phyloP scores from a whole-genome alignment of 2,888 invertebrate genomes.

The Brenthis hecate region DNA sequence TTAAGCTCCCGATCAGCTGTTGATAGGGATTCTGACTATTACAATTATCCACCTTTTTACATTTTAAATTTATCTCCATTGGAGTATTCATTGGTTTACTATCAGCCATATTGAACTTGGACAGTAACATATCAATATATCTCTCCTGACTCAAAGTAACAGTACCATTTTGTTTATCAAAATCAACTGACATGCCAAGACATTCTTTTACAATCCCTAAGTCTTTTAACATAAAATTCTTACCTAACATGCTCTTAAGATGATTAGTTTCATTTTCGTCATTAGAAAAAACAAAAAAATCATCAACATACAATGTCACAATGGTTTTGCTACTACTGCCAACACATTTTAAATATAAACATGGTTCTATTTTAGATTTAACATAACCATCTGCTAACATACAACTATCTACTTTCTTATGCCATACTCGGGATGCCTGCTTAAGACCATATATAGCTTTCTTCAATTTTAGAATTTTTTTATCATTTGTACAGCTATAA shows the following conservation, averaged over 20 bases:
- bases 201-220: slow-evolving; percentile 21
- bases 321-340: slow-evolving; percentile 12
- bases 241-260: slow-evolving; percentile 9
- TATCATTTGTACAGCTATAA: neutral
- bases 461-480: neutral
- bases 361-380: slow-evolving; percentile 19
- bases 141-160: neutral
- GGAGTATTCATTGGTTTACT: slow-evolving; percentile 40
- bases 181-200: slow-evolving; percentile 20
- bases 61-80: slow-evolving; percentile 39
- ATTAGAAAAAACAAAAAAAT: slow-evolving; percentile 28
- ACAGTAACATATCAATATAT: neutral
- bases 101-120: slow-evolving; percentile 35
- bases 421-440: slow-evolving; percentile 24
- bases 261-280: slow-evolving; percentile 5
- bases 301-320: slow-evolving; percentile 28
- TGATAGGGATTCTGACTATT: slow-evolving; percentile 29
- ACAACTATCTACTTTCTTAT: slow-evolving; percentile 17
- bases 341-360: slow-evolving; percentile 22
- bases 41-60: slow-evolving; percentile 12
- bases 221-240: slow-evolving; percentile 16
- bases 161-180: slow-evolving; percentile 18
- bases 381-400: slow-evolving; percentile 2
- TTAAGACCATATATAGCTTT: slow-evolving; percentile 22
- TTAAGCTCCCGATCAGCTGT: slow-evolving; percentile 34